phyloP scores from a whole-genome alignment of 2,888 invertebrate species.

The Abrostola triplasia region DNA sequence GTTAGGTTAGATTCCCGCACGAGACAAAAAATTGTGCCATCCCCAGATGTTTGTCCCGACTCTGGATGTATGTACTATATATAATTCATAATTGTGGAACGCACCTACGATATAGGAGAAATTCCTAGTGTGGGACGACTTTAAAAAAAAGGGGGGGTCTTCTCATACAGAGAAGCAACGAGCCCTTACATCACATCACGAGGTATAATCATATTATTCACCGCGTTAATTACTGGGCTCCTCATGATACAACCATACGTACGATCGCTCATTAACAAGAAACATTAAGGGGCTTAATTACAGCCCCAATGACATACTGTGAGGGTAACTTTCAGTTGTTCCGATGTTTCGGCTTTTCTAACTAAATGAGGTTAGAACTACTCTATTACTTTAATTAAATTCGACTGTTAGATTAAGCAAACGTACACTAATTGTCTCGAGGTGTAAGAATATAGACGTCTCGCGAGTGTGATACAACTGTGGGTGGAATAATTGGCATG shows the following conservation, averaged over 20 bases:
- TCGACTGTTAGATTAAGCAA: conserved; percentile 1
- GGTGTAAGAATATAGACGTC: neutral
- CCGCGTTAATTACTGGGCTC: conserved; percentile 1
- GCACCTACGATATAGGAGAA: too few species aligned
- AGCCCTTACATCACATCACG: too few species aligned
- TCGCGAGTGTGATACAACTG: neutral
- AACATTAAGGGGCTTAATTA: conserved; percentile 5
- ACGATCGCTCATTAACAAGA: conserved; percentile 5
- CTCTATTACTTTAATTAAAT: conserved; percentile 1
- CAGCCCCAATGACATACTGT: conserved; percentile 5
- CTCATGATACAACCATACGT: neutral
- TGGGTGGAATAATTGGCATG: too few species aligned
- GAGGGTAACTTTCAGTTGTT: conserved; percentile 4
- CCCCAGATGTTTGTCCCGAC: too few species aligned
- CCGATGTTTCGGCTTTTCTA: neutral
- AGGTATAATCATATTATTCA: neutral
- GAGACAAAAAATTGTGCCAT: too few species aligned
- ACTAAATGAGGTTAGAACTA: conserved; percentile 6
- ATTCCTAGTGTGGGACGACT: too few species aligned
- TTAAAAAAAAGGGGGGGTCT: too few species aligned
- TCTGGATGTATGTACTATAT: too few species aligned
- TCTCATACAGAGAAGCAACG: too few species aligned
- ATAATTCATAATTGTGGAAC: too few species aligned
- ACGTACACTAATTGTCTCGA: neutral
- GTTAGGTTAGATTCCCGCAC: too few species aligned